A percentile compares a stretch with the other conserved stretches of the same genome.
Conservation (phyloP, 2,888 invertebrate genomes). For the Diaprepes abbreviatus region DNA sequence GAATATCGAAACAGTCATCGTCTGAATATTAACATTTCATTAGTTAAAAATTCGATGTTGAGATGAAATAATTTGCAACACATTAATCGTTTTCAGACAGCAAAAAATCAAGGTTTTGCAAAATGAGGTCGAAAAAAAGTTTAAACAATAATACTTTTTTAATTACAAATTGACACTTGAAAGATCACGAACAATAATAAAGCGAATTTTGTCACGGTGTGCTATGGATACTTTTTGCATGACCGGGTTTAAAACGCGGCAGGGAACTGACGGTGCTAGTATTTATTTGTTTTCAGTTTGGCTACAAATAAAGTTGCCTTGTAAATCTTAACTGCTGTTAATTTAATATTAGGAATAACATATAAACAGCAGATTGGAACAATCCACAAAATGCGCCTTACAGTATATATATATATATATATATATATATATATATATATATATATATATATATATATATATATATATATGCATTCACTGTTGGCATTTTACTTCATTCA, state of each 20-base stretch:
- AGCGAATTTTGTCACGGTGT: conserved; percentile 45
- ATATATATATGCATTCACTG: too few relatives aligned
- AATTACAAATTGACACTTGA: conserved; percentile 39
- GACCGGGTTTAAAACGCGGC: conserved; percentile 25
- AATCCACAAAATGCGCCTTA: too few relatives aligned
- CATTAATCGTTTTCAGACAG: background rate
- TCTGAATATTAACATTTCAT: background rate
- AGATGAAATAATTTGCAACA: conserved; percentile 1
- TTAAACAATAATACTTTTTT: conserved; percentile 41
- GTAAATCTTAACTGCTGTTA: conserved; percentile 4
- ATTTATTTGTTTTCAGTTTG: too few relatives aligned
- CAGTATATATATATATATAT: too few relatives aligned
- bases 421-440: too few relatives aligned
- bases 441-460: too few relatives aligned
- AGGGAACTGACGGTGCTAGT: conserved; percentile 4
- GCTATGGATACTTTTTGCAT: conserved; percentile 32
- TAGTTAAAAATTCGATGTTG: background rate
- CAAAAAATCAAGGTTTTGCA: conserved; percentile 19
- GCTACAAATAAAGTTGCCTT: background rate
- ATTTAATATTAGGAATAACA: too few relatives aligned
- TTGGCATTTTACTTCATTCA: too few relatives aligned
- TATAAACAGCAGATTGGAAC: too few relatives aligned
- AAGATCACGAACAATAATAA: conserved; percentile 46
- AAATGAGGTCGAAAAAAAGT: conserved; percentile 35
- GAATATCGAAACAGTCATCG: background rate